Base-by-base conservation (phyloP, 37 sponge, comb jelly and placozoan species). In the Spongilla lacustris region DNA sequence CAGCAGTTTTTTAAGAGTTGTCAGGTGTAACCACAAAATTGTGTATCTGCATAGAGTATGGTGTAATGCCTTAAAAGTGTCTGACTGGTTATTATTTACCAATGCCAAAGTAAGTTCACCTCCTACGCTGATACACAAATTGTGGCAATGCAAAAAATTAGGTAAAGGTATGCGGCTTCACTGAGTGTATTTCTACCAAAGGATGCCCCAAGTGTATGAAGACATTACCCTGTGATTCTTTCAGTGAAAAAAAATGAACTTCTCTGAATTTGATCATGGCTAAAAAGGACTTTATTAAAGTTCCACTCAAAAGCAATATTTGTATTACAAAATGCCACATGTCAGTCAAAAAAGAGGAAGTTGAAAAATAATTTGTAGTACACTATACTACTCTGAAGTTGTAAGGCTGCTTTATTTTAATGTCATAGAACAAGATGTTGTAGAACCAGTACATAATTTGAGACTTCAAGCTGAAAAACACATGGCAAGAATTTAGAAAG, bases 101-200 rank as follows among this genome's bases (percentile, higher is more conserved):
- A n/a, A n/a, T n/a, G n/a, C n/a, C n/a, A n/a, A n/a, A n/a, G n/a
- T n/a, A n/a, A n/a, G n/a, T n/a, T n/a, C n/a, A n/a, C n/a, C n/a
- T n/a, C n/a, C n/a, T n/a, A n/a, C n/a, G n/a, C n/a, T n/a, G n/a
- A n/a, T n/a, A n/a, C n/a, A n/a, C n/a, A n/a, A n/a, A n/a, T n/a
- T n/a, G n/a, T n/a, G n/a, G n/a, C n/a, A n/a, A n/a, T n/a, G n/a
- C n/a, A n/a, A n/a, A n/a, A n/a, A n/a, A n/a, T n/a, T n/a, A n/a
- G n/a, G n/a, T n/a, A 29, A 88, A 88, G 32, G 69, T 88, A 26
- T 81, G 83, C 38, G 89, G 89, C 27, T 88, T 88, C 37, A 22
- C 41, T 21, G 78, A 66, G 0, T 80, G 82, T 72, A 70, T 28
- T 82, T 35, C 82, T 31, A 69, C 22, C 25, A 6, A 36, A 26